Evolutionary conservation across 2,113 vertebrate genomes (phyloP).

Genomic region (Gallinago paraguaiae): DNA sequence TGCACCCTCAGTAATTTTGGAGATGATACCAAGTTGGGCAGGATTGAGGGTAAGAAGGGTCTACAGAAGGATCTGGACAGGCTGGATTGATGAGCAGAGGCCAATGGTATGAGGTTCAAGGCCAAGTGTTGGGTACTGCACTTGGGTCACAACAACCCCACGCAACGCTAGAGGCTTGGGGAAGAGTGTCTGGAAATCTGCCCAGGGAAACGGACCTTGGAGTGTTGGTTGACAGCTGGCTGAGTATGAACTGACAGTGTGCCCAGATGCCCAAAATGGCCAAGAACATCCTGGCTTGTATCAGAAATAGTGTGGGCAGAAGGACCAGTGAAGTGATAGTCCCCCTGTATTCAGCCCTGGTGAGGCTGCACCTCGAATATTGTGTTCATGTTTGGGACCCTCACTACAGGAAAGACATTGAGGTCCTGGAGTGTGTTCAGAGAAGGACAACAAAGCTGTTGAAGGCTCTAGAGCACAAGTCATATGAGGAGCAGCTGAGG

Average conservation of each 20-base stretch:
- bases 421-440: not conserved
- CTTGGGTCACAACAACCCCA: not conserved
- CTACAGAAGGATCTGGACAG: not conserved
- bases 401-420: not conserved
- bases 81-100: not conserved
- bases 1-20: not conserved
- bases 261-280: not conserved
- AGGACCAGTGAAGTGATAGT: not conserved
- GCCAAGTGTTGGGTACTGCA: not conserved
- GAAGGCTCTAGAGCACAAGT: not conserved
- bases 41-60: not conserved
- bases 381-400: not conserved
- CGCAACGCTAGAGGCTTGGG: not conserved
- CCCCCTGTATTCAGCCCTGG: not conserved
- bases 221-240: not conserved
- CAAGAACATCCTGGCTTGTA: not conserved
- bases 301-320: not conserved
- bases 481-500: not conserved
- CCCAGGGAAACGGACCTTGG: not conserved
- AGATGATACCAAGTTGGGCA: not conserved
- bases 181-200: not conserved
- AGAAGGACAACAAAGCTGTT: not conserved
- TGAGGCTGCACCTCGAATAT: not conserved
- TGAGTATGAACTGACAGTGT: not conserved
- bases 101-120: not conserved